Evolutionary conservation across 2,888 invertebrate genomes (phyloP).

Genomic region (Perizoma flavofasciatum): DNA sequence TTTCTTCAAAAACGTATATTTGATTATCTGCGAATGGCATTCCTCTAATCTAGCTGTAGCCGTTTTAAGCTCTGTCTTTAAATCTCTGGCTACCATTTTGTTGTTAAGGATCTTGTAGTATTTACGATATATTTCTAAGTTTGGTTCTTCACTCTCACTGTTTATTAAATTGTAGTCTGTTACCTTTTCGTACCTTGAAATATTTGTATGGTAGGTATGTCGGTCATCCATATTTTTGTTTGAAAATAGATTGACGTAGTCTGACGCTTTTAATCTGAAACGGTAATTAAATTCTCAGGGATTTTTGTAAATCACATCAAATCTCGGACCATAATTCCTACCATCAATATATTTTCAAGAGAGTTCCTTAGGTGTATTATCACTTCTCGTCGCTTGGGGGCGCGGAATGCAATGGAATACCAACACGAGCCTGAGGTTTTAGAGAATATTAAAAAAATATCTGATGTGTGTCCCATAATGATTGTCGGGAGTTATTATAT

Average conservation of each 20-base stretch:
- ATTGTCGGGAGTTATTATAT: too few species aligned
- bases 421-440: too few species aligned
- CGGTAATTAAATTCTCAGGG: not conserved
- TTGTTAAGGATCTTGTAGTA: slow-evolving; percentile 38
- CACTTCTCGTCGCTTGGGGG: too few species aligned
- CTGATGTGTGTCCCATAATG: too few species aligned
- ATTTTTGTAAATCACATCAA: not conserved
- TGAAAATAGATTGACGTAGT: slow-evolving; percentile 41
- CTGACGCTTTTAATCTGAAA: slow-evolving; percentile 48
- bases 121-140: slow-evolving; percentile 2
- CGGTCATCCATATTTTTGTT: not conserved
- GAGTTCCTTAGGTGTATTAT: too few species aligned
- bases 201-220: not conserved
- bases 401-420: too few species aligned
- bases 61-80: slow-evolving; percentile 24
- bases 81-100: slow-evolving; percentile 25
- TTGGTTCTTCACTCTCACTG: not conserved
- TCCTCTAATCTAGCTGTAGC: not conserved
- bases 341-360: too few species aligned
- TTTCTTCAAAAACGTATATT: not conserved
- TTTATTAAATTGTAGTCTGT: not conserved
- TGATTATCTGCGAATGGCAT: slow-evolving; percentile 9
- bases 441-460: too few species aligned
- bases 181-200: not conserved
- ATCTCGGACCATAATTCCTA: too few species aligned